Base-by-base conservation (phyloP, 2,888 invertebrate species). In the Trichacis sp. region DNA sequence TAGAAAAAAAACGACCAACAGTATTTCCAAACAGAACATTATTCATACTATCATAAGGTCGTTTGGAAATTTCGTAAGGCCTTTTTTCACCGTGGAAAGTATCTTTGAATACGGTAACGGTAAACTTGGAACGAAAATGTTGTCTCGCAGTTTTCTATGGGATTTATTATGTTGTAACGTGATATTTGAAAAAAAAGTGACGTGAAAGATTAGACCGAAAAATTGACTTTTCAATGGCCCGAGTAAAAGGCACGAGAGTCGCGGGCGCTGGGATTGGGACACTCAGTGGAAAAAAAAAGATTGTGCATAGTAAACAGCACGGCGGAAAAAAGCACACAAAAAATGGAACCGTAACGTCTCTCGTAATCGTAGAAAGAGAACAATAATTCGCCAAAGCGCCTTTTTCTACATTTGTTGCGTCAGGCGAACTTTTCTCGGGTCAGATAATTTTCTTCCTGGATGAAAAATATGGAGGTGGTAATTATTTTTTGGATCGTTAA, bases 281-380 rank as follows among this genome's bases (percentile, higher is more conserved):
- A 42, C 42, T 12, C 42, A 17, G n/a, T n/a, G n/a, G n/a, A 42
- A 15, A 43, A 15, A 36, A 56, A 57, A 51, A 51, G 56, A 61
- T 24, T 8, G 24, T 24, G 24, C 24, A 24, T 24, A 24, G 24
- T 8, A 24, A n/a, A 51, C 29, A 57, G 30, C 30, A 47, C 42
- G 53, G 47, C 53, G n/a, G 54, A 45, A 54, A 64, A 50, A 59
- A 64, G 55, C 59, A 59, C 67, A 70, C n/a, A n/a, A n/a, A n/a
- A 70, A 69, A 57, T 52, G 60, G 64, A 67, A 59, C 55, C 43
- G 40, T 43, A 19, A 47, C 42, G 57, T 49, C 30, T 46, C 29
- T 55, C 38, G 49, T 51, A 54, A 54, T 61, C 55, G 50, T 49
- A 54, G 64, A 66, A 64, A 55, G 45, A 24, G 46, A 50, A 45